phyloP scores from a whole-genome alignment of 2,797 vertebrate species.

The Potorous gilbertii region DNA sequence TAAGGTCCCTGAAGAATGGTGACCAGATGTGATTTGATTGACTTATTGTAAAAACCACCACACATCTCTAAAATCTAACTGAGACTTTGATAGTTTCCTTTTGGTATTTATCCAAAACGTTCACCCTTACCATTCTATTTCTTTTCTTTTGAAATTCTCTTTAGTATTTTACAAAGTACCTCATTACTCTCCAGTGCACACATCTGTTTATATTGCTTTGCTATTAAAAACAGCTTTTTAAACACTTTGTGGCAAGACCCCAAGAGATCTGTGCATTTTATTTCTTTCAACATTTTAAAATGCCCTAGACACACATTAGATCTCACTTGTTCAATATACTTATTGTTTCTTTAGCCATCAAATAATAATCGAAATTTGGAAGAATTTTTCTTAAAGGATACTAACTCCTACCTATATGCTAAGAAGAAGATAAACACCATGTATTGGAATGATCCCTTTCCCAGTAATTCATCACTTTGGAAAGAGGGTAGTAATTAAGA shows the following conservation, averaged over 20 bases:
- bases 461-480: constrained; percentile 50
- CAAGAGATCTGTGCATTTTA: constrained; percentile 73
- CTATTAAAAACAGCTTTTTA: constrained; percentile 81
- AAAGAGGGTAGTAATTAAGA: constrained; percentile 47
- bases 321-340: constrained; percentile 76
- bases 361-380: constrained; percentile 68
- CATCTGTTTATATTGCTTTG: constrained; percentile 15
- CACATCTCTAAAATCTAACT: neutral
- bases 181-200: constrained; percentile 64
- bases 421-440: constrained; percentile 63
- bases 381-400: constrained; percentile 56
- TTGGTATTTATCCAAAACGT: constrained; percentile 68
- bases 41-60: neutral
- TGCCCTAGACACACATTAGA: constrained; percentile 74
- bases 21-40: neutral
- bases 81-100: neutral
- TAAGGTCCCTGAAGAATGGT: neutral
- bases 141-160: constrained; percentile 66
- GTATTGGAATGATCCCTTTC: constrained; percentile 65
- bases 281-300: constrained; percentile 81
- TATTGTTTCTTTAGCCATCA: constrained; percentile 83
- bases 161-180: constrained; percentile 63
- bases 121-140: constrained; percentile 52
- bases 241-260: constrained; percentile 63
- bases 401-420: constrained; percentile 66